Conservation (phyloP, 2,797 vertebrate species). For the Enteromius afrohamiltoni region DNA sequence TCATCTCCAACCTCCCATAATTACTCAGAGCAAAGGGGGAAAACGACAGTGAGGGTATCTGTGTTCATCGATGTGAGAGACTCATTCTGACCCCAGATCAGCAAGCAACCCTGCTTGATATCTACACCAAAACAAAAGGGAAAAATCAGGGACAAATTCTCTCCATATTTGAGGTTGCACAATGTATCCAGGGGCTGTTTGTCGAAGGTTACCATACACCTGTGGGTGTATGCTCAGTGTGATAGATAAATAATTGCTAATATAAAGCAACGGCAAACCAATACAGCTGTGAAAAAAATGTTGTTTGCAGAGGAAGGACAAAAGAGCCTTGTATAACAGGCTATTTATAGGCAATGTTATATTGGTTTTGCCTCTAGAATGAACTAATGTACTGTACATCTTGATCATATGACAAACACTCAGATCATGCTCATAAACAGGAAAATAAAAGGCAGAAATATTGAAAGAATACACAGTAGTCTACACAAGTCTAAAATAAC, state of each 20-base stretch:
- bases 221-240: background rate
- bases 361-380: conserved; percentile 18
- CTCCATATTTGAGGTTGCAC: background rate
- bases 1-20: conserved; percentile 34
- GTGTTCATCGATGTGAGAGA: conserved; percentile 45
- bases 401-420: conserved; percentile 29
- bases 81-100: conserved; percentile 33
- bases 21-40: conserved; percentile 39
- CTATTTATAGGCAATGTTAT: conserved; percentile 50
- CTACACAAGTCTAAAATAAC: background rate
- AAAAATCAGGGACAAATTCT: conserved; percentile 12
- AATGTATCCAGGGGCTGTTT: background rate
- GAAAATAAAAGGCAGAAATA: conserved; percentile 2
- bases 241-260: conserved; percentile 29
- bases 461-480: background rate
- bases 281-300: background rate
- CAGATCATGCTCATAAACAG: background rate
- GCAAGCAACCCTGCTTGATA: conserved; percentile 7
- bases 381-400: conserved; percentile 5
- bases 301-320: conserved; percentile 36
- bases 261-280: conserved; percentile 10
- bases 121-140: background rate
- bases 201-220: conserved; percentile 13
- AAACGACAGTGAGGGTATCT: conserved; percentile 42
- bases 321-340: conserved; percentile 30